Conservation (phyloP, 2,113 vertebrate genomes). For the Dipodomys ordii region DNA sequence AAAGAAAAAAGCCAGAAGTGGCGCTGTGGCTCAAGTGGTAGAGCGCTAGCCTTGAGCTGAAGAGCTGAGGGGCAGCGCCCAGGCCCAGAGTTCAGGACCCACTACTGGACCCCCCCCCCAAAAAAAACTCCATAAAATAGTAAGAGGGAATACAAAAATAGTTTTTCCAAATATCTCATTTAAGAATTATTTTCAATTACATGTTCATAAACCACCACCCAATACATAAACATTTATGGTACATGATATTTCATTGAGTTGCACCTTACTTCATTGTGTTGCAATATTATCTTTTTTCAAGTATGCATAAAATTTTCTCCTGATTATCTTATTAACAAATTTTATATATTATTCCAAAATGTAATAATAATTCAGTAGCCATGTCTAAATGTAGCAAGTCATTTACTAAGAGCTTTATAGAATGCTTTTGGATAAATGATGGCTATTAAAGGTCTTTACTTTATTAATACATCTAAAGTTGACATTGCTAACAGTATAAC, state of each 20-base stretch:
- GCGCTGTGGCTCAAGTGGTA: too few relatives aligned
- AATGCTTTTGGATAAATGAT: background rate
- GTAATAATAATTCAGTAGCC: too few relatives aligned
- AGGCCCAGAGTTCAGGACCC: too few relatives aligned
- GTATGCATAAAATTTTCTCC: background rate
- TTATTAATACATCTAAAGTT: slow-evolving; percentile 67
- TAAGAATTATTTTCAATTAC: background rate
- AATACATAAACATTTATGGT: background rate
- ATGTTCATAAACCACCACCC: background rate
- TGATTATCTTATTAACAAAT: too few relatives aligned
- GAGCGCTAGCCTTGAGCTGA: too few relatives aligned
- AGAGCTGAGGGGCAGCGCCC: too few relatives aligned
- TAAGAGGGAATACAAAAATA: background rate
- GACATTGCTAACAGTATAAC: slow-evolving; percentile 87
- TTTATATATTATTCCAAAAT: too few relatives aligned
- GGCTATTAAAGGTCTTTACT: background rate
- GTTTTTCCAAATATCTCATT: background rate
- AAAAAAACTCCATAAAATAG: background rate
- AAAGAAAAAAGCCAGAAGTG: too few relatives aligned
- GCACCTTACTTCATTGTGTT: too few relatives aligned
- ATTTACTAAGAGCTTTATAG: background rate
- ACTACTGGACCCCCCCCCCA: too few relatives aligned
- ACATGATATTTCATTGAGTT: too few relatives aligned
- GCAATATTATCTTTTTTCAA: too few relatives aligned
- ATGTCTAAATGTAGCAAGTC: background rate